Percentiles rank a stretch among this genome's conserved stretches.
Conservation (phyloP, 1,140 invertebrate genomes). For the Meloidogyne floridensis region DNA sequence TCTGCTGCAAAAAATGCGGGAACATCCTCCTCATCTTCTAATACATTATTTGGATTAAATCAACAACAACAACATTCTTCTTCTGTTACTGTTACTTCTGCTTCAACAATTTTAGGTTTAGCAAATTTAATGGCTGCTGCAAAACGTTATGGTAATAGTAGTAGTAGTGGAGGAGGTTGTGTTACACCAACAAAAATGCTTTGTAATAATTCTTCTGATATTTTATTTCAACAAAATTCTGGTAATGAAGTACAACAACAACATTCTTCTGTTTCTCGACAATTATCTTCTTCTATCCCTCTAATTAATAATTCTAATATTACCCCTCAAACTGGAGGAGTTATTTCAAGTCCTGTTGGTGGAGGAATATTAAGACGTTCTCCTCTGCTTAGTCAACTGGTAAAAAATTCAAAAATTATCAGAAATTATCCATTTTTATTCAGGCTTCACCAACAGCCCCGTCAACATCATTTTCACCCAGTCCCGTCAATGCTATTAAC, state of each 20-base stretch:
- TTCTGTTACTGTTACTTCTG: slow-evolving; percentile 20
- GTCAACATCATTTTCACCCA: slow-evolving; percentile 18
- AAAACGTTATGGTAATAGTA: background rate
- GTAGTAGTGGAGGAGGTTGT: background rate
- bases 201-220: background rate
- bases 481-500: background rate
- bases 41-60: slow-evolving; percentile 12
- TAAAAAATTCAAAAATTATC: background rate
- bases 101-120: slow-evolving; percentile 36
- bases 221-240: background rate
- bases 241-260: background rate
- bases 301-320: slow-evolving; percentile 1
- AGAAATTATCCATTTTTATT: background rate
- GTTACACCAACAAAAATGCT: background rate
- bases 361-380: slow-evolving; percentile 14
- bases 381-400: slow-evolving; percentile 23
- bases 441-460: slow-evolving; percentile 27
- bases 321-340: background rate
- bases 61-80: background rate
- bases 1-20: background rate
- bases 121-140: slow-evolving; percentile 36
- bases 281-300: slow-evolving; percentile 3
- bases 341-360: slow-evolving; percentile 36
- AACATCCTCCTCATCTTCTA: background rate
- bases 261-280: background rate